Evolutionary conservation across 1,140 invertebrate genomes (phyloP).

Genomic region (Drosophila nigrodunni): DNA sequence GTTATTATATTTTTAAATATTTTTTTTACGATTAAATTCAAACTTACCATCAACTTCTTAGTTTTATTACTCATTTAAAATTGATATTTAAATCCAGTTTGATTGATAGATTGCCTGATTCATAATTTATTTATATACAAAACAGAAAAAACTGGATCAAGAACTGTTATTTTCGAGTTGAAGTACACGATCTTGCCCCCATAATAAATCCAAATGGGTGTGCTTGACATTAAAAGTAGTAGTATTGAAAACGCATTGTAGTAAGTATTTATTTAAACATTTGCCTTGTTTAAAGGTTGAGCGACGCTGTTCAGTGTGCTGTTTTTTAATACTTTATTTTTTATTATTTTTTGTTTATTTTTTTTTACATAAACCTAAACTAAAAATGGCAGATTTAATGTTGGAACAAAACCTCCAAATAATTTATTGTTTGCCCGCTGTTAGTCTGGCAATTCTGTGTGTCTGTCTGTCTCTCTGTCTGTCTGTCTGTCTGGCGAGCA

Average conservation of each 20-base stretch:
- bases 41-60: not conserved
- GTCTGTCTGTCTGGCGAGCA: not conserved
- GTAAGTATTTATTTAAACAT: constrained; percentile 65
- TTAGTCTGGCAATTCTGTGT: constrained; percentile 1
- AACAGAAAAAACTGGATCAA: constrained; percentile 9
- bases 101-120: too few relatives aligned
- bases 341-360: constrained; percentile 10
- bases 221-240: constrained; percentile 44
- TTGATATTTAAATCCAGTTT: too few relatives aligned
- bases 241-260: constrained; percentile 68
- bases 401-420: constrained; percentile 73
- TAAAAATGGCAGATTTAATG: constrained; percentile 68
- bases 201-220: constrained; percentile 22
- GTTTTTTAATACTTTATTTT: not conserved
- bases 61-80: not conserved
- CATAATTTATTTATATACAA: too few relatives aligned
- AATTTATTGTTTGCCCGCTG: constrained; percentile 69
- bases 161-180: constrained; percentile 15
- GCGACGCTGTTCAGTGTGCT: constrained; percentile 22
- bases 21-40: not conserved
- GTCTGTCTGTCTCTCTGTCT: too few relatives aligned
- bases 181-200: constrained; percentile 23
- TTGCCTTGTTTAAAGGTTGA: constrained; percentile 71
- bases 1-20: not conserved
- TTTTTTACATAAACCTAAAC: constrained; percentile 63